A percentile compares a stretch with the other conserved stretches of the same genome.
Conservation (phyloP, 2,888 invertebrate genomes). For the Andrena trimmerana region DNA sequence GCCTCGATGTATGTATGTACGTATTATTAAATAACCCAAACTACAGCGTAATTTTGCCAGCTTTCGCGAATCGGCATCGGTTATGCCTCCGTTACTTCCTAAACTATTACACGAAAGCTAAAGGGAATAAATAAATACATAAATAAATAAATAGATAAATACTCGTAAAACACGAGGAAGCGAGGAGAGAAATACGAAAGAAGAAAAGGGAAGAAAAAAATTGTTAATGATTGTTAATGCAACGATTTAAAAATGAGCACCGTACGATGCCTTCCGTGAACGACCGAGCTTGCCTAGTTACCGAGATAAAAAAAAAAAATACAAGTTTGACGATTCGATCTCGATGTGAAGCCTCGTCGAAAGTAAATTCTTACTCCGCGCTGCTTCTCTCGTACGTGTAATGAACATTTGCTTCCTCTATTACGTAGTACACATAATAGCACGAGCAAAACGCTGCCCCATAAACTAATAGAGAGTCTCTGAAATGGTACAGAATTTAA, state of each 20-base stretch:
- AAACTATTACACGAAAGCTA: conserved; percentile 45
- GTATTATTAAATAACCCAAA: conserved; percentile 61
- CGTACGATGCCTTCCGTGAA: conserved; percentile 85
- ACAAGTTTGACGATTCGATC: conserved; percentile 67
- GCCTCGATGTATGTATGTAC: conserved; percentile 70
- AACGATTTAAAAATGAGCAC: conserved; percentile 83
- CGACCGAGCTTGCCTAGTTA: conserved; percentile 84
- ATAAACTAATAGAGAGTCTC: conserved; percentile 11
- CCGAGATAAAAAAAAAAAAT: conserved; percentile 62
- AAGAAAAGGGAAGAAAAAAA: conserved; percentile 58
- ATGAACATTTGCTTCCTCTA: conserved; percentile 8
- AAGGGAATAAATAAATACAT: conserved; percentile 44
- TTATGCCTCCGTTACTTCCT: conserved; percentile 61
- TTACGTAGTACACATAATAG: conserved; percentile 35
- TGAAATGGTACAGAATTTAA: neutral
- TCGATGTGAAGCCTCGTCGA: conserved; percentile 71
- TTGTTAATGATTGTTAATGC: conserved; percentile 83
- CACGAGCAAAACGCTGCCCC: neutral
- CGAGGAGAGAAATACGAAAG: conserved; percentile 44
- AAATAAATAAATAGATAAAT: conserved; percentile 3
- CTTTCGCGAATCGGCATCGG: conserved; percentile 65
- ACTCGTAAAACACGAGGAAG: conserved; percentile 46
- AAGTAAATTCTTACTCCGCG: conserved; percentile 63
- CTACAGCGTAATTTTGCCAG: conserved; percentile 63
- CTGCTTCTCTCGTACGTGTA: conserved; percentile 33